These are phyloP conservation scores for Drosophila maculinotata DNA, from an alignment of 2,888 invertebrate species.

Conservation along the genomic window DNA sequence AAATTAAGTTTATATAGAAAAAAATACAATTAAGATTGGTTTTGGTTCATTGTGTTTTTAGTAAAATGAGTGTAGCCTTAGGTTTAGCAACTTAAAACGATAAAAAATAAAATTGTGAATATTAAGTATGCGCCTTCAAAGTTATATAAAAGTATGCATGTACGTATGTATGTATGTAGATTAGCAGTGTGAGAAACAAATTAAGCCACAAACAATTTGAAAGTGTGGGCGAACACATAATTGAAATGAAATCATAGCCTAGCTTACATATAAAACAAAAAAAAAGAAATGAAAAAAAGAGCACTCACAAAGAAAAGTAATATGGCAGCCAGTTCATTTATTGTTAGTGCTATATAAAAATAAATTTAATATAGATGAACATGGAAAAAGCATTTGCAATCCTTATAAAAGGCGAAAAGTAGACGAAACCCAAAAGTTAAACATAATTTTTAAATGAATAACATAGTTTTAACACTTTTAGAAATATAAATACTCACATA, in stretches of 20 bases:
- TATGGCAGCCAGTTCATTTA: constrained; percentile 63
- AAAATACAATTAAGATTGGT: constrained; percentile 30
- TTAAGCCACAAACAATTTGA: constrained; percentile 25
- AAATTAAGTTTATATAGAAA: constrained; percentile 33
- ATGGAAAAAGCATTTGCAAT: constrained; percentile 66
- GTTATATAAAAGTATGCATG: constrained; percentile 52
- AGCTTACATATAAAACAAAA: constrained; percentile 39
- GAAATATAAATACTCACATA: constrained; percentile 51
- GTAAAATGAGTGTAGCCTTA: constrained; percentile 57
- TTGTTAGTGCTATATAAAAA: constrained; percentile 53
- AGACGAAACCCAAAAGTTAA: constrained; percentile 77
- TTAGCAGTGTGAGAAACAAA: constrained; percentile 47
- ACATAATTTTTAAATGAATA: constrained; percentile 77
- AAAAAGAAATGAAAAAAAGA: constrained; percentile 3
- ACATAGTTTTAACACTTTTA: constrained; percentile 66
- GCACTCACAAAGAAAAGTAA: background rate
- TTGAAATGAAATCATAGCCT: constrained; percentile 55
- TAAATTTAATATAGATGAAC: constrained; percentile 52
- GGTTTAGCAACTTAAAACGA: constrained; percentile 50
- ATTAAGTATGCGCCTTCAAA: constrained; percentile 84
- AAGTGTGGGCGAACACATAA: constrained; percentile 11
- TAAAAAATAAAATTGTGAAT: constrained; percentile 78
- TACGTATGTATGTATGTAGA: constrained; percentile 59
- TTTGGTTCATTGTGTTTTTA: constrained; percentile 59
- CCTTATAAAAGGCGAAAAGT: constrained; percentile 61